These are phyloP conservation scores for Agrochola lota DNA, from an alignment of 2,888 invertebrate species.

Conservation along the genomic window DNA sequence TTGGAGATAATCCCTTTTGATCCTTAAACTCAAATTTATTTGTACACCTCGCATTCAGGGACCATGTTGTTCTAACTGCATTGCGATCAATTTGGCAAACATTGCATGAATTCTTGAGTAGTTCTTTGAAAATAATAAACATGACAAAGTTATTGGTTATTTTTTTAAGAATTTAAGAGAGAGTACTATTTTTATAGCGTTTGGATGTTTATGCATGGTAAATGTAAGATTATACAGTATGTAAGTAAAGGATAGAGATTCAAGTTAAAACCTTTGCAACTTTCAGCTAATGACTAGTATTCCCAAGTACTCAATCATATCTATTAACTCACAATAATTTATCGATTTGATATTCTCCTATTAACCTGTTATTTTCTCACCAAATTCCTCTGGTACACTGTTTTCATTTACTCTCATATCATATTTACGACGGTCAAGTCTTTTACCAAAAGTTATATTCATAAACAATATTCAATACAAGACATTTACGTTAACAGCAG, in stretches of 20 bases:
- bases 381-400: constrained; percentile 25
- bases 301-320: background rate
- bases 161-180: constrained; percentile 58
- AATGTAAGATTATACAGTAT: background rate
- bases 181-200: constrained; percentile 36
- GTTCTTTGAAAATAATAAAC: constrained; percentile 70
- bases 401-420: background rate
- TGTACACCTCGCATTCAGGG: constrained; percentile 82
- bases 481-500: constrained; percentile 58
- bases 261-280: background rate
- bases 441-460: constrained; percentile 64
- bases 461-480: constrained; percentile 66
- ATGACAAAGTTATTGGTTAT: constrained; percentile 61
- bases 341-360: background rate
- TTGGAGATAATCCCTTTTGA: constrained; percentile 57
- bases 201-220: constrained; percentile 11
- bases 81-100: constrained; percentile 86
- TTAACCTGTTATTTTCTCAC: background rate
- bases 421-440: constrained; percentile 26
- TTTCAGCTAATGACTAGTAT: too few relatives aligned
- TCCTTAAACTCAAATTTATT: constrained; percentile 78
- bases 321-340: background rate
- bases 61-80: constrained; percentile 85
- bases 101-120: constrained; percentile 82
- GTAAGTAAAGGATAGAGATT: background rate